Percentiles rank a stretch among this genome's conserved stretches.
Conservation (phyloP, 2,888 invertebrate genomes). For the Cryptus viduatorius region DNA sequence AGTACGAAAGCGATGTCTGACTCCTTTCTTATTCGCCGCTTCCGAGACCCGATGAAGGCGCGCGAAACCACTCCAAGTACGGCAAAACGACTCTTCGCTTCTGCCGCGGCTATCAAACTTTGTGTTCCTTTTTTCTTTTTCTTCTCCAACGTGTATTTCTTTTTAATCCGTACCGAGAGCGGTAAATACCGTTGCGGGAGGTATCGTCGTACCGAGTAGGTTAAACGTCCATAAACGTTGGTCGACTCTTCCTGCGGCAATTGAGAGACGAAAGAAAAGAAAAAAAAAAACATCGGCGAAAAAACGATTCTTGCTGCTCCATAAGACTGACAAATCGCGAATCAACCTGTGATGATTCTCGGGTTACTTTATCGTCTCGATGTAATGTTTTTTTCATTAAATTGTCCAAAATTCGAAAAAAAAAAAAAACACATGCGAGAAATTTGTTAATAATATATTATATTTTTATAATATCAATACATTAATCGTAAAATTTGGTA, state of each 20-base stretch:
- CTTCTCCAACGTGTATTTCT: conserved; percentile 30
- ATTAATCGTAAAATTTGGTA: too few species aligned
- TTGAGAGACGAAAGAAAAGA: conserved; percentile 10
- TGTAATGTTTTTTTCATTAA: not conserved
- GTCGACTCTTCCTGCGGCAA: conserved; percentile 18
- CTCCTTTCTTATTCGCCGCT: conserved; percentile 59
- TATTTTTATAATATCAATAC: not conserved
- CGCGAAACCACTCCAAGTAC: conserved; percentile 60
- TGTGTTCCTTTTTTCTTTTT: conserved; percentile 28
- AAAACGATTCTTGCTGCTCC: conserved; percentile 47
- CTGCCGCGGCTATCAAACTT: conserved; percentile 25
- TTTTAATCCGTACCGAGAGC: conserved; percentile 35
- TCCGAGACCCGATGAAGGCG: conserved; percentile 1
- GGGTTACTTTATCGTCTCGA: conserved; percentile 21
- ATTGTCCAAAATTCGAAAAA: too few species aligned
- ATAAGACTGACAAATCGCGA: conserved; percentile 16
- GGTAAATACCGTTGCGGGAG: conserved; percentile 63
- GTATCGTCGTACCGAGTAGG: conserved; percentile 56
- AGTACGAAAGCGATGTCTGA: conserved; percentile 44
- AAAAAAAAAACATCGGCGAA: not conserved
- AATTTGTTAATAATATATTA: not conserved
- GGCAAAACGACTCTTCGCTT: conserved; percentile 48
- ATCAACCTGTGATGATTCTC: conserved; percentile 14
- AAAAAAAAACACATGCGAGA: too few species aligned
- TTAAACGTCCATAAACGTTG: conserved; percentile 56